These are phyloP conservation scores for Pipistrellus pygmaeus DNA, from an alignment of 2,797 vertebrate species.

Conservation along the genomic window DNA sequence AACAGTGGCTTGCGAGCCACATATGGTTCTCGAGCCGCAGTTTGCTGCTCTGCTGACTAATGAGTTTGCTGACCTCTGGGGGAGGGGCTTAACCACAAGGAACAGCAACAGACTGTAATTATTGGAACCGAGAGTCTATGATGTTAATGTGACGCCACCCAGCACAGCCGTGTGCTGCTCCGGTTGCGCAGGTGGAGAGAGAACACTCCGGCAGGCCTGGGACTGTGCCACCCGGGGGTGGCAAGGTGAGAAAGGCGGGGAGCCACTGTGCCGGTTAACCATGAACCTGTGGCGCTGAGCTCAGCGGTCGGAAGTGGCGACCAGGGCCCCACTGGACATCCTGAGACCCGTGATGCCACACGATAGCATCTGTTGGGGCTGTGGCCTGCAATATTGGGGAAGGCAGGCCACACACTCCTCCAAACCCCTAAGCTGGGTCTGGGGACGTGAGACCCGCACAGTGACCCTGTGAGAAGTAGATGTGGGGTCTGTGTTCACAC, in stretches of 20 bases:
- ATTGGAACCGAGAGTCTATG: too few species aligned
- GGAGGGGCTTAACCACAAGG: too few species aligned
- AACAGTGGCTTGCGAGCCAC: too few species aligned
- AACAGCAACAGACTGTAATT: too few species aligned
- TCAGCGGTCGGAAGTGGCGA: neutral
- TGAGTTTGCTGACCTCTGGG: too few species aligned
- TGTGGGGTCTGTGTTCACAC: neutral
- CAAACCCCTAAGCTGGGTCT: neutral
- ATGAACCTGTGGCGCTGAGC: neutral
- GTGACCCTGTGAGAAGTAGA: neutral
- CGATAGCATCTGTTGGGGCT: fast-evolving
- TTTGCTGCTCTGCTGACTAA: too few species aligned
- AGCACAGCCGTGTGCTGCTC: neutral
- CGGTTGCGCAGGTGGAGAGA: neutral
- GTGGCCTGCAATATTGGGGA: neutral
- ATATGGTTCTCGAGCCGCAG: too few species aligned
- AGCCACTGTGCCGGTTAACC: neutral
- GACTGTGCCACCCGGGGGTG: neutral
- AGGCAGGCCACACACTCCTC: neutral
- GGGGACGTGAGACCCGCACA: neutral
- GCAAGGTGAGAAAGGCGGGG: neutral
- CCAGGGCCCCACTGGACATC: neutral
- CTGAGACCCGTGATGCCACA: neutral
- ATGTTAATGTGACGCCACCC: neutral
- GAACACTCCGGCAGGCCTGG: neutral